Percentiles rank a stretch among this genome's conserved stretches.
Evolutionary conservation across 2,797 vertebrate genomes (phyloP).

Genomic region (Anniella stebbinsi): DNA sequence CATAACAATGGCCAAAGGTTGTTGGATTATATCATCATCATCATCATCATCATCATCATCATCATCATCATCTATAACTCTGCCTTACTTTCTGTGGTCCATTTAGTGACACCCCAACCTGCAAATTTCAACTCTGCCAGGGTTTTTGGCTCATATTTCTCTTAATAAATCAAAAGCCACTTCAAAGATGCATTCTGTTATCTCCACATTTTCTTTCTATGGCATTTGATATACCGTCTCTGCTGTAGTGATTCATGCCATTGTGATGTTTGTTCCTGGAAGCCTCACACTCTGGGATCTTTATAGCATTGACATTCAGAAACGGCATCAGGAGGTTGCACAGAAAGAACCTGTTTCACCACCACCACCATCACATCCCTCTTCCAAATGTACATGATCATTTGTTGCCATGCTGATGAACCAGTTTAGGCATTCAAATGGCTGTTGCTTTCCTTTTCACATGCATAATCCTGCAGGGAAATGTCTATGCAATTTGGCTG

Average conservation of each 20-base stretch:
- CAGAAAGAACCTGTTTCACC: neutral
- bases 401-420: neutral
- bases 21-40: accelerated
- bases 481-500: too few relatives aligned
- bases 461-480: too few relatives aligned
- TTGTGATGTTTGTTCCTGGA: neutral
- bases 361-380: too few relatives aligned
- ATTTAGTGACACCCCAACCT: neutral
- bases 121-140: neutral
- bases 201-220: neutral
- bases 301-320: neutral
- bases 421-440: neutral
- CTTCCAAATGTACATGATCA: neutral
- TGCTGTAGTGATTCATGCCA: neutral
- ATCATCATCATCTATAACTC: neutral
- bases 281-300: neutral
- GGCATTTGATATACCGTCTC: neutral
- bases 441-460: neutral
- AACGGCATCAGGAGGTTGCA: neutral
- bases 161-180: neutral
- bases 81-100: accelerated
- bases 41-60: too few relatives aligned
- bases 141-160: neutral
- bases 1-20: neutral
- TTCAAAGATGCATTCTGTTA: neutral